Percentiles rank a stretch among this genome's conserved stretches.
These are phyloP conservation scores for Excalfactoria chinensis DNA, from an alignment of 2,113 vertebrate species.

Conservation along the genomic window DNA sequence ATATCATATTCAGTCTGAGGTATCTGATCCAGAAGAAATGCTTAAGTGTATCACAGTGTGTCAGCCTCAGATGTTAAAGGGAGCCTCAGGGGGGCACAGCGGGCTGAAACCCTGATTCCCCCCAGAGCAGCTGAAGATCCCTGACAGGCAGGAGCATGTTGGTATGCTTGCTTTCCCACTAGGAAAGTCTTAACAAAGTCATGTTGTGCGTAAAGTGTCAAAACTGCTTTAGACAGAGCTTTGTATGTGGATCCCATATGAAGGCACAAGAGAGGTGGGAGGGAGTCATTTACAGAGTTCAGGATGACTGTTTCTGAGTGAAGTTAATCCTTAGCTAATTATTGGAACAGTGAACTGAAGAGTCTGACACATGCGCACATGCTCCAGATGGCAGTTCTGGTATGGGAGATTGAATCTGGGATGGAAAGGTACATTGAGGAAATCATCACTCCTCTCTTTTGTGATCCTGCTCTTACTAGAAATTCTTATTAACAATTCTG, in stretches of 20 bases:
- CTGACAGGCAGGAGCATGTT: not conserved
- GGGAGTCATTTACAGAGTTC: rapidly evolving
- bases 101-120: conserved; percentile 52
- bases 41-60: conserved; percentile 47
- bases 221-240: conserved; percentile 32
- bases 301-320: not conserved
- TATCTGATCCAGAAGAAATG: conserved; percentile 66
- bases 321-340: not conserved
- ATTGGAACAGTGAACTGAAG: not conserved
- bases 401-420: not conserved
- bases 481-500: not conserved
- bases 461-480: not conserved
- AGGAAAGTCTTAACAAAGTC: conserved; percentile 40
- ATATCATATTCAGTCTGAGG: conserved; percentile 21
- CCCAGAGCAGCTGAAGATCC: conserved; percentile 56
- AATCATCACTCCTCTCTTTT: not conserved
- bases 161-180: conserved; percentile 39
- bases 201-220: not conserved
- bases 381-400: not conserved
- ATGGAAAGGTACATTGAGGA: not conserved
- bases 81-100: not conserved
- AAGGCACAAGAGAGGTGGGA: not conserved
- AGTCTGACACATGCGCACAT: not conserved
- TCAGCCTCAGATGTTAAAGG: conserved; percentile 60
- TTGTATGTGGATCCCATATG: not conserved